These are phyloP conservation scores for Balanococcus diminutus DNA, from an alignment of 2,888 invertebrate genomes.

Conservation along the genomic window DNA sequence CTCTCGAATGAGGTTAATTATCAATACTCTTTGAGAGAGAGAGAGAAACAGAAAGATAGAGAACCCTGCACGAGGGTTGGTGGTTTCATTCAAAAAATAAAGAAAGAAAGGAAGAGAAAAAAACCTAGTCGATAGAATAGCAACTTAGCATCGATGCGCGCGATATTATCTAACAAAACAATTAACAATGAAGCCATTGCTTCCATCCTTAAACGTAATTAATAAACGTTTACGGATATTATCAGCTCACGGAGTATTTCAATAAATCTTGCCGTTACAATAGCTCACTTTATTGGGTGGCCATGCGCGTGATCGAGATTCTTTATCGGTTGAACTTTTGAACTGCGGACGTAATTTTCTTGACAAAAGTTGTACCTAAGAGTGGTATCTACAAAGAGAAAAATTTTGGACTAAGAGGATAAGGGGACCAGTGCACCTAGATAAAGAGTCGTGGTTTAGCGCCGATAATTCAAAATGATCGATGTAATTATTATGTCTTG, in stretches of 20 bases:
- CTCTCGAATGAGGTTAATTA: conserved; percentile 35
- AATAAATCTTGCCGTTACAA: conserved; percentile 53
- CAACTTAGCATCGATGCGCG: conserved; percentile 36
- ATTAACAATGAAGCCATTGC: conserved; percentile 53
- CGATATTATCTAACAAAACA: conserved; percentile 54
- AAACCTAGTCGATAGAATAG: conserved; percentile 32
- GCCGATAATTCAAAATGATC: background rate
- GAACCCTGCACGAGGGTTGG: conserved; percentile 5
- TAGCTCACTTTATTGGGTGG: conserved; percentile 54
- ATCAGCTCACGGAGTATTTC: conserved; percentile 53
- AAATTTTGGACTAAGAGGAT: no score
- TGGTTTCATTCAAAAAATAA: conserved; percentile 1
- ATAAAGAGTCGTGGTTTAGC: background rate
- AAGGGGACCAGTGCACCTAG: background rate
- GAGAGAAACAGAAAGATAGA: no score
- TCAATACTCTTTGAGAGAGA: background rate
- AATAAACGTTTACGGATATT: conserved; percentile 55
- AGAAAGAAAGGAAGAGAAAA: background rate
- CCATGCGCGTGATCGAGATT: conserved; percentile 51
- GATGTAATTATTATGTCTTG: conserved; percentile 15
- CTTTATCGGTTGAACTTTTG: conserved; percentile 51
- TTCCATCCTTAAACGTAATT: conserved; percentile 52
- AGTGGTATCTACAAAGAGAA: background rate
- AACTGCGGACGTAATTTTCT: conserved; percentile 13
- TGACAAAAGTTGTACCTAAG: background rate